Percentiles rank a stretch among this genome's conserved stretches.
Conservation (phyloP, 2,113 vertebrate species). For the Petrocephalus zakoni region DNA sequence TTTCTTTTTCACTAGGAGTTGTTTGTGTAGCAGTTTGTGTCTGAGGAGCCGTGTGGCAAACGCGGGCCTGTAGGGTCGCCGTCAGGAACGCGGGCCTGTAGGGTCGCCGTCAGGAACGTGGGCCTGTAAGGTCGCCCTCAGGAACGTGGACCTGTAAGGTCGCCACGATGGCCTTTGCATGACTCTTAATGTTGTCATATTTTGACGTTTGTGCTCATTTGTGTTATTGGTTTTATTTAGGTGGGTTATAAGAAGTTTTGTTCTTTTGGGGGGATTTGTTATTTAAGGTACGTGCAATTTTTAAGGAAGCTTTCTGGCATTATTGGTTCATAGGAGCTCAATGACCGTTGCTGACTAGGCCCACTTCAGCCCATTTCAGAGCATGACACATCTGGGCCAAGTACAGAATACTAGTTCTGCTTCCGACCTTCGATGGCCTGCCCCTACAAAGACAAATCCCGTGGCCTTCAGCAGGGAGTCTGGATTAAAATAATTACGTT, state of each 20-base stretch:
- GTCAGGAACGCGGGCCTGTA: too few species aligned
- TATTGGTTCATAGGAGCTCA: background rate
- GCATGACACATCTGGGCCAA: background rate
- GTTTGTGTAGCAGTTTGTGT: background rate
- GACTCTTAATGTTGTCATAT: background rate
- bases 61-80: background rate
- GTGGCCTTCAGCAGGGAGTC: background rate
- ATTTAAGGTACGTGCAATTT: background rate
- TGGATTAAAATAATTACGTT: background rate
- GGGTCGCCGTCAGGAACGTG: too few species aligned
- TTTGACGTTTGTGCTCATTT: background rate
- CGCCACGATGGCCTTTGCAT: background rate
- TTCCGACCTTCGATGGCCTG: background rate
- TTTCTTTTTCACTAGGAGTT: background rate
- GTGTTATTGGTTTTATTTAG: background rate
- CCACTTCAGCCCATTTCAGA: background rate
- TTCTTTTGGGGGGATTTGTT: background rate
- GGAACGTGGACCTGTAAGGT: background rate
- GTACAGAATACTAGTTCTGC: background rate
- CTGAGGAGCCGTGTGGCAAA: background rate
- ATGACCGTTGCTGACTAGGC: background rate
- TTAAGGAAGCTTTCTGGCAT: background rate
- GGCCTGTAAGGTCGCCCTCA: background rate
- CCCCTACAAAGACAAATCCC: background rate
- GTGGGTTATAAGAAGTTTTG: background rate